Evolutionary conservation across 2,888 invertebrate genomes (phyloP).

Genomic region (Ecliptopera silaceata): DNA sequence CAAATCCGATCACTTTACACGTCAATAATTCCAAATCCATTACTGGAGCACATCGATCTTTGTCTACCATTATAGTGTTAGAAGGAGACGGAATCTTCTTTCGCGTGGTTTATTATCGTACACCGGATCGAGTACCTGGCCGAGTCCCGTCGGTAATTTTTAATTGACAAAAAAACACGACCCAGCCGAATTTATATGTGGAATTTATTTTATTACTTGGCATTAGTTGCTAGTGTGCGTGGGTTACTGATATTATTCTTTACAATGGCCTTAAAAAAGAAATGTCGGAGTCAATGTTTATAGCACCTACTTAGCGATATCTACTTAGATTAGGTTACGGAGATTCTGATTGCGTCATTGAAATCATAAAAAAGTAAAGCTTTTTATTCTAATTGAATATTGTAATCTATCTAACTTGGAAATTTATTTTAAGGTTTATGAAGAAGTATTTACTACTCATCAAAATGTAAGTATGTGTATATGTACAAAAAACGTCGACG

Average conservation of each 20-base stretch:
- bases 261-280: conserved; percentile 48
- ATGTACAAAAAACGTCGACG: no score
- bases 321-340: conserved; percentile 36
- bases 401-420: not conserved
- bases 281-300: conserved; percentile 38
- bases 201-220: conserved; percentile 77
- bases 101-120: conserved; percentile 38
- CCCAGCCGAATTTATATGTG: conserved; percentile 71
- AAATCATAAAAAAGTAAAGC: conserved; percentile 13
- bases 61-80: conserved; percentile 28
- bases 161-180: conserved; percentile 80
- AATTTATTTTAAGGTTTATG: no score
- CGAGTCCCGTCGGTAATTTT: conserved; percentile 65
- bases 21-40: conserved; percentile 35
- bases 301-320: conserved; percentile 38
- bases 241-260: conserved; percentile 56
- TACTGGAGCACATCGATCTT: conserved; percentile 32
- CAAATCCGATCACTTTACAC: conserved; percentile 37
- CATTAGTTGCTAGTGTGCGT: conserved; percentile 61
- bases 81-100: conserved; percentile 35
- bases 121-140: conserved; percentile 68
- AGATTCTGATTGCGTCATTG: conserved; percentile 20
- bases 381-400: conserved; percentile 4
- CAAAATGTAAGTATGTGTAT: no score
- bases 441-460: no score